Conservation (phyloP, 2,888 invertebrate genomes). For the Petrolisthes manimaculis region DNA sequence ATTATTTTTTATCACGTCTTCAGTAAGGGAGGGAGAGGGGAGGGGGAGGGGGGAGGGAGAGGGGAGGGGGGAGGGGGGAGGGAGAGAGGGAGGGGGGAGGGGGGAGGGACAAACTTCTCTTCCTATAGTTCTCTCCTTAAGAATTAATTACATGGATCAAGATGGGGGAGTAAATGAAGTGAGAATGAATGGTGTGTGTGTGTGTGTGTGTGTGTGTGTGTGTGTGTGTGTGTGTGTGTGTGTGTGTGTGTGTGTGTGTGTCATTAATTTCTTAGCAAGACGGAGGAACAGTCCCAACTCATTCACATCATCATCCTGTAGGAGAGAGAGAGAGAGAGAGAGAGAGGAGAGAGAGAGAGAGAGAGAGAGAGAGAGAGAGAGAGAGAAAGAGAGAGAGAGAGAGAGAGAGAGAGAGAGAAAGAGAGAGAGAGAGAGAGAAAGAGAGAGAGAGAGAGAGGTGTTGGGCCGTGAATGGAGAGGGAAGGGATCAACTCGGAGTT, state of each 20-base stretch:
- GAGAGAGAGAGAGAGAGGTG: background rate
- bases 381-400: background rate
- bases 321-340: background rate
- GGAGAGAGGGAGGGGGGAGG: background rate
- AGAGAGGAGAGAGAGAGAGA: background rate
- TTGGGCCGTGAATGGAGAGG: too few relatives aligned
- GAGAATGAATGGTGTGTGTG: background rate
- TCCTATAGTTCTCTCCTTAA: too few relatives aligned
- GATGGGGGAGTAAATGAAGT: too few relatives aligned
- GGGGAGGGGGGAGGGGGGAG: background rate
- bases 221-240: too few relatives aligned
- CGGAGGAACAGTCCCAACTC: too few relatives aligned
- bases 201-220: too few relatives aligned
- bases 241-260: too few relatives aligned
- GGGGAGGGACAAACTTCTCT: slow-evolving; percentile 11
- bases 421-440: background rate
- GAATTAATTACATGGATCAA: too few relatives aligned
- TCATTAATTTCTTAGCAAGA: too few relatives aligned
- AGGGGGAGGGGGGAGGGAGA: background rate
- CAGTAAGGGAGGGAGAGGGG: background rate
- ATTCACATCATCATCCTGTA: too few relatives aligned
- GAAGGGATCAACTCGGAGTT: background rate
- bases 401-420: background rate
- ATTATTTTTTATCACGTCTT: background rate
- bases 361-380: background rate